These are phyloP conservation scores for Parus major DNA, from an alignment of 2,113 vertebrate genomes.

Conservation along the genomic window DNA sequence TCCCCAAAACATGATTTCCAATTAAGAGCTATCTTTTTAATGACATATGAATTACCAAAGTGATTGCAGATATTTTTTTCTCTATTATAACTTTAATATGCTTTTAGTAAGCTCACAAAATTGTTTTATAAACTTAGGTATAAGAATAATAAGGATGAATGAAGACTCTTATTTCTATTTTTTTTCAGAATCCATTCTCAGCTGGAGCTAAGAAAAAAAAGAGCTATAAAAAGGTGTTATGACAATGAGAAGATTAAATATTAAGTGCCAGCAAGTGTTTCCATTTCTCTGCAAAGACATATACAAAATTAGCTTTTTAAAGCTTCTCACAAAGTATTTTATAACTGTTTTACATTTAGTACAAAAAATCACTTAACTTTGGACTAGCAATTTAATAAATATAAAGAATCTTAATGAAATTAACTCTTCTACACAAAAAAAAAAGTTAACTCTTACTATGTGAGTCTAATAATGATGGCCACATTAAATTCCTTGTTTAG, in stretches of 20 bases:
- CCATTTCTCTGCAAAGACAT: neutral
- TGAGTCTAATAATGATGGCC: neutral
- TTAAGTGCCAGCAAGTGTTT: neutral
- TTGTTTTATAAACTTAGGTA: neutral
- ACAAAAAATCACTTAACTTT: neutral
- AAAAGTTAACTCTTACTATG: neutral
- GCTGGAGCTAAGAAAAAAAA: neutral
- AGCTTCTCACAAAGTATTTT: neutral
- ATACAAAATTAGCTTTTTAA: neutral
- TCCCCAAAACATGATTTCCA: neutral
- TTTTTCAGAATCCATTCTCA: neutral
- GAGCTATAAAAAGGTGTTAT: neutral
- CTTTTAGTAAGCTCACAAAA: neutral
- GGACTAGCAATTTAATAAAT: neutral
- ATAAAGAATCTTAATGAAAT: neutral
- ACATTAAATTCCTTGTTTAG: neutral
- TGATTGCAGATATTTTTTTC: neutral
- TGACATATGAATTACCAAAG: neutral
- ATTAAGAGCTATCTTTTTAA: neutral
- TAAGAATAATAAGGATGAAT: neutral
- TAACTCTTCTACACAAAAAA: neutral
- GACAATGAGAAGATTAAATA: conserved; percentile 12
- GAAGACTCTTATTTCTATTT: neutral
- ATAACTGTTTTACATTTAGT: neutral
- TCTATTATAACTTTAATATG: neutral